Evolutionary conservation across 2,797 vertebrate genomes (phyloP).

Genomic region (Setipinna tenuifilis): DNA sequence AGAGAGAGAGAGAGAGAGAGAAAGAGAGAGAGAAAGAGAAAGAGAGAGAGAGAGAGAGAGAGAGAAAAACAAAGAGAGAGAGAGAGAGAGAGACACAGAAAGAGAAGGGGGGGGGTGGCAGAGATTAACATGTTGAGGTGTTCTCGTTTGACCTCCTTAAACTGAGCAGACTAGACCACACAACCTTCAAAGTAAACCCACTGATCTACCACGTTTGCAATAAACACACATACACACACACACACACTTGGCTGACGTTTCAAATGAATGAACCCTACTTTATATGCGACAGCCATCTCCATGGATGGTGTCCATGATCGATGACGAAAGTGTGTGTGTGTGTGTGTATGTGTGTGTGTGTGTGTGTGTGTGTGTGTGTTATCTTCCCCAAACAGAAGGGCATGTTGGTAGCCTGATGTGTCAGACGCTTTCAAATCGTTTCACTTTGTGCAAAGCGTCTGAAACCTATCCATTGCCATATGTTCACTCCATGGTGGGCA

Average conservation of each 20-base stretch:
- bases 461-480: no score
- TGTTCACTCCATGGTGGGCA: no score
- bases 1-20: conserved; percentile 34
- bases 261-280: conserved; percentile 8
- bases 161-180: background rate
- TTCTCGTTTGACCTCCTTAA: conserved; percentile 3
- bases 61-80: background rate
- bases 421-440: no score
- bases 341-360: conserved; percentile 1
- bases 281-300: conserved; percentile 1
- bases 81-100: background rate
- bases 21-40: background rate
- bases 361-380: conserved; percentile 26
- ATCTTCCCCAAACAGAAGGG: background rate
- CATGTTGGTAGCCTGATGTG: background rate
- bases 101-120: no score
- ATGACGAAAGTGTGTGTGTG: background rate
- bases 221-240: background rate
- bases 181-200: background rate
- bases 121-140: background rate
- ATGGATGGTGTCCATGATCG: background rate
- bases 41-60: background rate
- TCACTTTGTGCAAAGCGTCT: no score
- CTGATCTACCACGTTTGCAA: background rate
- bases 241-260: background rate